These are phyloP conservation scores for Microcebus tavaratra DNA, from an alignment of 2,113 vertebrate genomes.

Conservation along the genomic window DNA sequence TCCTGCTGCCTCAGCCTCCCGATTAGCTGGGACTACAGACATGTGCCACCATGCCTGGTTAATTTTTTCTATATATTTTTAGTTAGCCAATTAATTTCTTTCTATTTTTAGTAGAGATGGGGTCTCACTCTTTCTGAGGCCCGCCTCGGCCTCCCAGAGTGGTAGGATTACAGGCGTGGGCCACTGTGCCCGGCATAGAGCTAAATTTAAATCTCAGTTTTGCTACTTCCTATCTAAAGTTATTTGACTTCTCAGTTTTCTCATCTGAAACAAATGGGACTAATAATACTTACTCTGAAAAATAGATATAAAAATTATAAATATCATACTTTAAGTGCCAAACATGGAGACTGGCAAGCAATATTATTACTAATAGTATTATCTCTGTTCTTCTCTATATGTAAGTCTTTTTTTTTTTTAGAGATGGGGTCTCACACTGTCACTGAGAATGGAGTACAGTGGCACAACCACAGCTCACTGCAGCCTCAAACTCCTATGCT, in stretches of 20 bases:
- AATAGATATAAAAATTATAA: neutral
- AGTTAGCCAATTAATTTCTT: too few species aligned
- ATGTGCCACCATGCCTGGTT: too few species aligned
- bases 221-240: neutral
- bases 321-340: neutral
- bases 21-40: too few species aligned
- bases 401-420: neutral
- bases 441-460: neutral
- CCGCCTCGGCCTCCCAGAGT: too few species aligned
- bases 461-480: neutral
- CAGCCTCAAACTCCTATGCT: neutral
- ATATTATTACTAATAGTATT: neutral
- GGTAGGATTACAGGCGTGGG: too few species aligned
- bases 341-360: neutral
- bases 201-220: neutral
- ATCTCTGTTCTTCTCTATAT: neutral
- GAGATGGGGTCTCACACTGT: neutral
- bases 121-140: too few species aligned
- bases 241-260: neutral
- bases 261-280: constrained; percentile 1
- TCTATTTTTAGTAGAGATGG: too few species aligned
- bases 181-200: neutral
- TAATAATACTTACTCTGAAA: neutral
- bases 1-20: too few species aligned
- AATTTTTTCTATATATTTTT: too few species aligned